Base-by-base conservation (phyloP, 2,113 vertebrate genomes). In the Pica pica region DNA sequence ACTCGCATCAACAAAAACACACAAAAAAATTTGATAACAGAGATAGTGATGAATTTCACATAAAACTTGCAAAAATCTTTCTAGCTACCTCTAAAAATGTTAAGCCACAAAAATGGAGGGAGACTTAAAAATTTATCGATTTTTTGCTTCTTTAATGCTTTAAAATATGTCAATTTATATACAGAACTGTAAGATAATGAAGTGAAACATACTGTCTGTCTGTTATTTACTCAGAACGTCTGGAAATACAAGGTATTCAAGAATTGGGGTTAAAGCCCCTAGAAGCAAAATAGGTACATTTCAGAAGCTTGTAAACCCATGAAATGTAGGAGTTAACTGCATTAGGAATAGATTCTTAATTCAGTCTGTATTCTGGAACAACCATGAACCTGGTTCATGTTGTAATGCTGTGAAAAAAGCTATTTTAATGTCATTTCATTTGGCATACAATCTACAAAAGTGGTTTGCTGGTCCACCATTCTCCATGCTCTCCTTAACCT, bases 341-440 rank as follows among this genome's bases (percentile, higher is more conserved):
- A 64, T 67, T 80, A 42, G 8, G 35, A 96, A 79, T 8, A 93
- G 53, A 35, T 33, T 65, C 19, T 46, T 83, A 56, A 65, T 83
- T 91, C 75, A 89, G 23, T 15, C 65, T 91, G 52, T 42, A 30
- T 81, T 92, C 61, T 90, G 82, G 75, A 93, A 49, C 11, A 87
- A 55, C 46, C 52, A 55, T 13, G 59, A 50, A 64, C 57, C 23
- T 61, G 10, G 42, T 80, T 93, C 82, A 57, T 68, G 61, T 47
- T 49, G 39, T 31, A 95, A 75, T 20, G 33, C 76, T 50, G 11
- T 76, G 71, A 84, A 87, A 96, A 95, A 57, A 20, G 50, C 16
- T 86, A 47, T 79, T 95, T 88, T 94, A 91, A 74, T 21, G 49
- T 59, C 37, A 87, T 69, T 89, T 89, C 70, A 75, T 86, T 93